Evolutionary conservation across 2,113 vertebrate genomes (phyloP), one percentile per base, ranked within the genome.

Genomic region (Rhinichthys klamathensis): DNA sequence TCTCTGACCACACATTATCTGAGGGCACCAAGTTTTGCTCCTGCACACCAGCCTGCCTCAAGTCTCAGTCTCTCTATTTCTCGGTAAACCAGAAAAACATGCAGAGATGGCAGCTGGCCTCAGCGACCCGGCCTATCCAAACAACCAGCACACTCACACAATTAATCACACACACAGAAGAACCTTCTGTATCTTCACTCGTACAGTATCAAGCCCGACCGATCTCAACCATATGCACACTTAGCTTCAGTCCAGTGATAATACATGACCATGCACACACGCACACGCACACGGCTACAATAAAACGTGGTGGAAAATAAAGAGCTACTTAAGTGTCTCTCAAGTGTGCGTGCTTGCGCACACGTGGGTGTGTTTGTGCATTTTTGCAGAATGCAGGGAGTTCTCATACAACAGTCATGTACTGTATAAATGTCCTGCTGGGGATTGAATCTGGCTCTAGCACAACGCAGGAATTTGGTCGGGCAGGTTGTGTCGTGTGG

Each of bases 81-180:
- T 87, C 85, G 30, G 80, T 84, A 87, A 87, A 77, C 80, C 80
- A 88, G 85, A 86, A 86, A 86, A 86, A 81, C 85, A 88, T 70
- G 74, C 81, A 81, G 77, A 80, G 82, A 49, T 90, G 84, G 85
- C 85, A 85, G 79, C 84, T 72, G 63, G 74, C 85, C 82, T 88
- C 73, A 49, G 13, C 80, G 80, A 89, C 82, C 86, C 70, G 63
- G 85, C 87, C 83, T 89, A 81, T 90, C 80, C 82, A 88, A 90
- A 89, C 88, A 91, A 75, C 78, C 84, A 89, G 65, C 41, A 60
- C 54, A 46, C 69, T 87, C 85, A 83, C 78, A 85, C 82, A 84
- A 88, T 79, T 72, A 89, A 89, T 87, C 65, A 87, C 83, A 86
- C 84, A 73, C 73, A 76, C 82, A 56, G 77, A 80, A 60, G 58